These are phyloP conservation scores for Spodoptera littoralis DNA, from an alignment of 2,888 invertebrate species.

Conservation along the genomic window DNA sequence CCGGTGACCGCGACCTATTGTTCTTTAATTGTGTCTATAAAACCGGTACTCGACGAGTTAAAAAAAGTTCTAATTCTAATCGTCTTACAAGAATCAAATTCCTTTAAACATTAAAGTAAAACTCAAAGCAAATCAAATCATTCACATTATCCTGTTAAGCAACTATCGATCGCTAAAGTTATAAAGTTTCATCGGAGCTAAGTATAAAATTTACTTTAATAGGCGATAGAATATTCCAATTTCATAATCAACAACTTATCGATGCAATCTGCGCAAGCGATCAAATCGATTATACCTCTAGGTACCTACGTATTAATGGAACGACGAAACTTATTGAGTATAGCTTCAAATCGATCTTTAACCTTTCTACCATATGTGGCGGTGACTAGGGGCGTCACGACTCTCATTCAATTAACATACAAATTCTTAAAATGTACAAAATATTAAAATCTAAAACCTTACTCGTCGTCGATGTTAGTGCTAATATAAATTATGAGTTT, in stretches of 20 bases:
- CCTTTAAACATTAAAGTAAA: no score
- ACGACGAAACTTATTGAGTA: conserved; percentile 22
- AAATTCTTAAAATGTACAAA: conserved; percentile 40
- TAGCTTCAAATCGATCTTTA: conserved; percentile 39
- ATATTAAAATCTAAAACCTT: conserved; percentile 45
- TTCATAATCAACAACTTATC: conserved; percentile 18
- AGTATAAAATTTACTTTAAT: conserved; percentile 5
- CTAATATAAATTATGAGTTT: conserved; percentile 54
- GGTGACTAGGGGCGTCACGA: conserved; percentile 52
- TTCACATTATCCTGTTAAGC: no score
- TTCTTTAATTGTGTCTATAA: no score
- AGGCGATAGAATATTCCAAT: conserved; percentile 19
- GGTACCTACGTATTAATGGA: conserved; percentile 29
- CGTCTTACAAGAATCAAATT: no score
- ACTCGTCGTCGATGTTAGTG: conserved; percentile 35
- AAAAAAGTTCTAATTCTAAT: no score
- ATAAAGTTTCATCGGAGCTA: no score
- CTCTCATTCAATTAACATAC: conserved; percentile 62
- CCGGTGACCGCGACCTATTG: no score
- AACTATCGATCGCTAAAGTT: no score
- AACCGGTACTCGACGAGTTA: no score
- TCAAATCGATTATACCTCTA: conserved; percentile 39
- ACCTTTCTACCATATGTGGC: conserved; percentile 42
- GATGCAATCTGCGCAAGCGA: conserved; percentile 15
- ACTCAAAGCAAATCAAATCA: no score